Base-by-base conservation (phyloP, 2,113 vertebrate genomes). In the Toxotes jaculatrix region DNA sequence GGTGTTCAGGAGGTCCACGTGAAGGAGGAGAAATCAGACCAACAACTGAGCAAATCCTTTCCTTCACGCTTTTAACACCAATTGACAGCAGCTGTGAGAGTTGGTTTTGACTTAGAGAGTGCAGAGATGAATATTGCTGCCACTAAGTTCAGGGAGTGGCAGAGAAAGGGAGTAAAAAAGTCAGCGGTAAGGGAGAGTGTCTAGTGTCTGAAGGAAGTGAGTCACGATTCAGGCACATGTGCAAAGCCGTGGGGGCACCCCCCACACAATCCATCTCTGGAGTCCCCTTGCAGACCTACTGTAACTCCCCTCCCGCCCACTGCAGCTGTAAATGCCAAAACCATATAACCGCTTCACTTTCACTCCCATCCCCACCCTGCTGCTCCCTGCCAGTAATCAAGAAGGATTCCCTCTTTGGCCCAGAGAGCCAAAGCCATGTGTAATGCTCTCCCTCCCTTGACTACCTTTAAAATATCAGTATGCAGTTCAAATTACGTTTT, bases 181-280 rank as follows among this genome's bases (percentile, higher is more conserved):
- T 13, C 23, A 34, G 43, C 21, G 23, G 38, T n/a, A 31, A 70
- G 55, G 67, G 69, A 74, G 57, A 86, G 49, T 27, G 27, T 27
- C 10, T 10, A 64, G 57, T 51, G 19, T 85, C 72, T 77, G 65
- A 72, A 74, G 56, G 84, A 80, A 57, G 17, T 87, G 85, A 93
- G 84, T 88, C 89, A 90, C 90, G 84, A 90, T 77, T 80, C 84
- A 75, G 82, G 70, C 64, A 63, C 73, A 72, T 84, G 86, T 83
- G 80, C 32, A 16, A 60, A 64, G 56, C 82, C 55, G 47, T 14
- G 4, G 61, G 55, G 77, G 40, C 17, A 12, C 65, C 74, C 72
- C 71, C 60, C 32, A 27, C 17, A 9, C 57, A 62, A 40, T 34
- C 82, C 59, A 42, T 81, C 83, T 70, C 77, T 42, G 51, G 74